A percentile compares a stretch with the other conserved stretches of the same genome.
phyloP scores from a whole-genome alignment of 2,113 vertebrate species.

The Panurus biarmicus region DNA sequence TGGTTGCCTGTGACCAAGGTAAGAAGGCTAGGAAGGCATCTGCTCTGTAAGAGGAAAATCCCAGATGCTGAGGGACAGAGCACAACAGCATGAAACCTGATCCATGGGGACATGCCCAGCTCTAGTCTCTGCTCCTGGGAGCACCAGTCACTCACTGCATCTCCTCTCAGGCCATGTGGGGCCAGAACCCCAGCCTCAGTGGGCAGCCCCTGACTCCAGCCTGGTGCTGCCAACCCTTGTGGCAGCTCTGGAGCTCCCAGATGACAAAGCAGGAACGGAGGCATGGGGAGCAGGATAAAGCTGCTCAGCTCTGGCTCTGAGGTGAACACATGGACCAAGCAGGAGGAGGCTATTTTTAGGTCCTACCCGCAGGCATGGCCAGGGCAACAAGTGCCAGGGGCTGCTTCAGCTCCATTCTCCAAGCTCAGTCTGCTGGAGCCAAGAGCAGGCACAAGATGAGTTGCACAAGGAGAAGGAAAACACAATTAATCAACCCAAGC shows the following conservation, averaged over 20 bases:
- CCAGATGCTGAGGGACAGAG: fast-evolving
- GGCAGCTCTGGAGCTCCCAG: neutral
- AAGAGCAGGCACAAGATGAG: neutral
- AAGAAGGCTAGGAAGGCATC: neutral
- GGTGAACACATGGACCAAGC: neutral
- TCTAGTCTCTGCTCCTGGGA: neutral
- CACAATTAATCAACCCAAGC: neutral
- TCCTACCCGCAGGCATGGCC: neutral
- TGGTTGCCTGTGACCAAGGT: neutral
- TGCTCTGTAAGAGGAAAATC: neutral
- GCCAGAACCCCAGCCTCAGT: neutral
- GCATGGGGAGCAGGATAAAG: neutral
- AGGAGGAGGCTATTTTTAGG: neutral
- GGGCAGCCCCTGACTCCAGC: neutral
- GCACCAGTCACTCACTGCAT: fast-evolving
- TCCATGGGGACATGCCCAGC: fast-evolving
- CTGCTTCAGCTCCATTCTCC: neutral
- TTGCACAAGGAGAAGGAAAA: neutral
- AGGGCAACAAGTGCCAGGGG: neutral
- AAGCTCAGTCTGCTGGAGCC: fast-evolving
- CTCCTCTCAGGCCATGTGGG: neutral
- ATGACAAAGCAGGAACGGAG: neutral
- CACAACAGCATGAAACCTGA: fast-evolving
- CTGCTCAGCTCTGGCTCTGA: neutral
- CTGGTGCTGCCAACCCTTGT: neutral